Evolutionary conservation across 2,888 invertebrate species (phyloP), one percentile per base, ranked within the genome.

Genomic region (Leptinotarsa juncta): DNA sequence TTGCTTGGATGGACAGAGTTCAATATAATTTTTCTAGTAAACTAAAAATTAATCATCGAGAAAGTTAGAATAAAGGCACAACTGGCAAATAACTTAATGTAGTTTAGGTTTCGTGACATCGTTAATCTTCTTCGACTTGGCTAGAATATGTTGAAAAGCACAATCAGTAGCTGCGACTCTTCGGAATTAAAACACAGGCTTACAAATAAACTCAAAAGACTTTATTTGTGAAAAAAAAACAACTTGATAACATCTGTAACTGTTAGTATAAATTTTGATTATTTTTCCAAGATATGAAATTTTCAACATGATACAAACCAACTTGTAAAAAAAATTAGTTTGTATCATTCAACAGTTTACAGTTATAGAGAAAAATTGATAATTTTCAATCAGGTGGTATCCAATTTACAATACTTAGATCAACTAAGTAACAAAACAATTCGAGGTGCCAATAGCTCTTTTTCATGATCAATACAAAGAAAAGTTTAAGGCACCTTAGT

Each of bases 161-260:
- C 57, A 3, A 57, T 12, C 42, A 42, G 42, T 42, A 42, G 42
- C 26, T 12, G 14, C 12, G n/a, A 10, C 4, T 32, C 32, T 16
- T 7, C 49, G 1, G 16, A 67, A 77, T 75, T 79, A 72, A 80
- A 80, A 77, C 70, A 76, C 72, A 14, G 53, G 20, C 55, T 70
- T 82, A 82, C 81, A 83, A 82, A 82, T 82, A 81, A 83, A 83
- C 75, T 77, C 75, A 78, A 77, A 71, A 74, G 79, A 80, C 66
- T 81, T 83, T 82, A 82, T 82, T 83, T 83, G 81, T 79, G 79
- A 81, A 80, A 83, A 82, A 82, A 81, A 74, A 71, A 62, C 65
- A 71, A 75, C 75, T 71, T 73, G 55, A 75, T 77, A 79, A 79
- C 76, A 78, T 76, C 75, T 73, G 69, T 73, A 78, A 79, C 77